Percentiles rank a stretch among this genome's conserved stretches.
These are phyloP conservation scores for Schizothorax lantsangensis DNA, from an alignment of 2,797 vertebrate genomes.

Conservation along the genomic window DNA sequence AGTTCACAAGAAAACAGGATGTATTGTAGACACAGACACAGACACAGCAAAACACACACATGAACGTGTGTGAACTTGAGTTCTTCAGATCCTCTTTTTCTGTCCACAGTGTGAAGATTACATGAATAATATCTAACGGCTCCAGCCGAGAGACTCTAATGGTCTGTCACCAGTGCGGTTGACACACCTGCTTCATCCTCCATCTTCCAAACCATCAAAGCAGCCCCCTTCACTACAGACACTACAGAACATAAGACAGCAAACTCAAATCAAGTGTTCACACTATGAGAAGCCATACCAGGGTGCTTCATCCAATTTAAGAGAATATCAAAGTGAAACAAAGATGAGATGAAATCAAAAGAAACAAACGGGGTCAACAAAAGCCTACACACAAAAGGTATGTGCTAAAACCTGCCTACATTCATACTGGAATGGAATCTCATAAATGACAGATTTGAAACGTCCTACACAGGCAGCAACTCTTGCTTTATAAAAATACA, in stretches of 20 bases:
- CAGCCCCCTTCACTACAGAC: conserved; percentile 19
- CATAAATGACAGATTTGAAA: not conserved
- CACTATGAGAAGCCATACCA: conserved; percentile 18
- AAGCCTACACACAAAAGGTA: conserved; percentile 8
- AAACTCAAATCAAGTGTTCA: conserved; percentile 45
- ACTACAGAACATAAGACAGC: conserved; percentile 14
- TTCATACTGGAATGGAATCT: not conserved
- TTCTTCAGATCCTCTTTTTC: conserved; percentile 49
- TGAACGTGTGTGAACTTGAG: not conserved
- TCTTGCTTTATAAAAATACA: not conserved
- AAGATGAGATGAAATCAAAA: conserved; percentile 22
- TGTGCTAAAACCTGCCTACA: not conserved
- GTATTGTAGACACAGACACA: conserved; percentile 4
- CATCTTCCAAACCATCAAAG: conserved; percentile 40
- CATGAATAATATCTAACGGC: conserved; percentile 57
- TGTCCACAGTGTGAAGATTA: conserved; percentile 52
- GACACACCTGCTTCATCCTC: conserved; percentile 58
- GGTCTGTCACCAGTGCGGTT: conserved; percentile 55
- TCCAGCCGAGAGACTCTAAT: conserved; percentile 55
- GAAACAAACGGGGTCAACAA: conserved; percentile 23
- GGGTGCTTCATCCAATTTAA: conserved; percentile 34
- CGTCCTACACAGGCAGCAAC: not conserved
- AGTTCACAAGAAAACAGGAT: conserved; percentile 2
- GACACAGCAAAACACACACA: not conserved
- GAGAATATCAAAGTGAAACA: conserved; percentile 38